Evolutionary conservation across 2,797 vertebrate genomes (phyloP), one percentile per base, ranked within the genome.

Genomic region (Molossus alvarezi): DNA sequence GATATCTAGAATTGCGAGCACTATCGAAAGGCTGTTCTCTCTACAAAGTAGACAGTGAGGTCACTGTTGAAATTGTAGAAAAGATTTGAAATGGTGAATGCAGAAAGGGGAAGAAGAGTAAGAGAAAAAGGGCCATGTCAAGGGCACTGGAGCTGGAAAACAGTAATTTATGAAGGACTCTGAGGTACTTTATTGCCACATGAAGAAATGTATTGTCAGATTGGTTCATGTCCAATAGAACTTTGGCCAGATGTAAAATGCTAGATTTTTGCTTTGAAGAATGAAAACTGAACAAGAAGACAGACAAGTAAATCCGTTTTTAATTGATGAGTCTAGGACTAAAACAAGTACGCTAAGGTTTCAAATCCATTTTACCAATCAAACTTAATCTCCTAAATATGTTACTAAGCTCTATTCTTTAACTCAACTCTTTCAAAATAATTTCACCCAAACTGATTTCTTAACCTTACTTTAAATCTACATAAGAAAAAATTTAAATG

Each of bases 381-480:
- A 93, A 93, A 91, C 12, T 15, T 72, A 53, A 55, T 71, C 55
- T 88, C 67, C 17, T 86, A 51, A 82, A 20, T 53, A n/a, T 17
- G 6, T 15, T 33, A 77, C 27, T n/a, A 88, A 85, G 5, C 12
- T 58, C 53, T 88, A 6, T 25, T 57, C 57, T 81, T n/a, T 58
- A 64, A 88, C 57, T 64, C 23, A 69, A 55, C 1, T 75, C 57
- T 93, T 93, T 91, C 85, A 95, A 87, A 88, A 88, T 58, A 88
- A 83, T 88, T 90, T 65, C 33, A 88, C 9, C 23, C 41, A 88
- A 95, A 91, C 2, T 90, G 13, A 77, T 76, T 94, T 11, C 33
- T n/a, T 67, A 27, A 45, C 7, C 69, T 94, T 81, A 58, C 55
- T 84, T 93, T 57, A 29, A 67, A 80, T 18, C 41, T 80, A 48